Base-by-base conservation (phyloP, 2,888 invertebrate genomes). In the Prosopocoilus inquinatus region DNA sequence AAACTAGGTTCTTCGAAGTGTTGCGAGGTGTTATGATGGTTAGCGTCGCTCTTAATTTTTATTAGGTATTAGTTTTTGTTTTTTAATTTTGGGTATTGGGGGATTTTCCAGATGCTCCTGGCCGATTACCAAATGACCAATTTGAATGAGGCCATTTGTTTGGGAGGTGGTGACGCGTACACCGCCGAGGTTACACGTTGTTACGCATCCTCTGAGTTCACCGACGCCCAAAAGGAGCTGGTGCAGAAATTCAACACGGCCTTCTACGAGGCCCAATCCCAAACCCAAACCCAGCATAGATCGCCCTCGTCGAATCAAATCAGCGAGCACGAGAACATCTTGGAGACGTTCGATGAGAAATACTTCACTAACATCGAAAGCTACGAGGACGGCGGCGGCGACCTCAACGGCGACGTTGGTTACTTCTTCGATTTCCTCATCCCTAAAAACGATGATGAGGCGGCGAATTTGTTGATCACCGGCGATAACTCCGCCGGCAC, bases 231-330 rank as follows among this genome's bases (percentile, higher is more conserved):
- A 64, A 61, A 64, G n/a, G 77, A 76, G 58, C 63, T 78, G 11
- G 72, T 75, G 66, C 75, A 76, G 58, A 76, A 76, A 63, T 78
- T 78, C 66, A 77, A 76, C 57, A 63, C 75, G 12, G 77, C 77
- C 2, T 78, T 78, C 55, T 75, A 76, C 67, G 75, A 77, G 56
- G 75, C 75, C 9, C 77, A 77, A 60, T 43, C 52, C 9, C 53
- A 50, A 45, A 45, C 47, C 2, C 47, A 48, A 34, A 47, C 49
- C 3, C 46, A 46, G 38, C 38, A 34, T 4, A 47, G 47, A 9
- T 28, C 20, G 20, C 20, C 43, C 58, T 67, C 2, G 61, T 66
- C 20, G 66, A 67, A 60, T 11, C 34, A 34, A 15, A 36, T 15
- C 11, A 33, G 11, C 28, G 20, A 47, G n/a, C 58, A 57, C 8